Base-by-base conservation (phyloP, 2,888 invertebrate genomes). In the Drosophila subsilvestris region DNA sequence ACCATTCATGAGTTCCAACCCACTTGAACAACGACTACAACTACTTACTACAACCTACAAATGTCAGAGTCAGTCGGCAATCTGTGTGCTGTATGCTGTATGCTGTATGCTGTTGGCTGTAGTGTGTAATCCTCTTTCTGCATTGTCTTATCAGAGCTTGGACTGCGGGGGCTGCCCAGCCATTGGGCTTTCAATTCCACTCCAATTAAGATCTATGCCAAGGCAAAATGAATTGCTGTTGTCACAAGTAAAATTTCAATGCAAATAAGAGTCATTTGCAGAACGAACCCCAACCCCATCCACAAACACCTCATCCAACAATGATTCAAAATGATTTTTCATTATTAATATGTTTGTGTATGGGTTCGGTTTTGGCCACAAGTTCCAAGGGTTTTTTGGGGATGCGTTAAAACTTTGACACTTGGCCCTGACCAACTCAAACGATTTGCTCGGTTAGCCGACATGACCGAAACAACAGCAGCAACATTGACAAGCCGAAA, bases 391-490 rank as follows among this genome's bases (percentile, higher is more conserved):
- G 54, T 20, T 45, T 56, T 56, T 56, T 74, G 63, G 49, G 68
- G 66, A 69, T 72, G 66, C 66, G 69, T 72, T 79, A 81, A 81
- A 81, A 85, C 85, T 81, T 81, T 81, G 85, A 85, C 82, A 81
- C 81, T 81, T 81, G 85, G 85, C 75, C 37, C 82, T 78, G 79
- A 76, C 85, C 85, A 71, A 82, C 85, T 79, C 82, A 81, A 81
- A 79, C 85, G 81, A 85, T 81, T 85, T 82, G 85, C 79, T 81
- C 79, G 81, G 85, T 81, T 79, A 75, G 74, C 85, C 81, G 78
- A 60, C 51, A 68, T 32, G 59, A 67, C 68, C 59, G 63, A 32
- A 73, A 62, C 70, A 72, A 70, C 79, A 82, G 65, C 82, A 82
- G 68, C 78, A 77, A 77, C 55, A 17, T 51, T 44, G 57, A 32